Evolutionary conservation across 2,888 invertebrate species (phyloP).

Genomic region (Dryobotodes eremita): DNA sequence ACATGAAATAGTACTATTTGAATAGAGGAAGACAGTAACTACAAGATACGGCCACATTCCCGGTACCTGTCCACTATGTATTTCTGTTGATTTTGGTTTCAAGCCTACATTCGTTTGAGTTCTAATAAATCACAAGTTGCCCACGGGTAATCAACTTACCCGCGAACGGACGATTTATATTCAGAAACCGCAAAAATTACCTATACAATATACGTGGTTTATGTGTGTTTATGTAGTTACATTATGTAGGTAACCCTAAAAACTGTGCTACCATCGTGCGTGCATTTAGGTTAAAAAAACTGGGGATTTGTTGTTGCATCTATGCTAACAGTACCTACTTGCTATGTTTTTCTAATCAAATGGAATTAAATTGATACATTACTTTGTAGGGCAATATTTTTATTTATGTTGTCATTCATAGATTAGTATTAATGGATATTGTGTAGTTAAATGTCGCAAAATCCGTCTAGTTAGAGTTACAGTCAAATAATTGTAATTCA

Average conservation of each 20-base stretch:
- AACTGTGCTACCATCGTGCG: background rate
- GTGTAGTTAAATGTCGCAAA: too few relatives aligned
- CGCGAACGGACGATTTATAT: constrained; percentile 43
- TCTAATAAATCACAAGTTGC: constrained; percentile 63
- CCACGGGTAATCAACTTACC: constrained; percentile 67
- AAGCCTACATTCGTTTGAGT: constrained; percentile 46
- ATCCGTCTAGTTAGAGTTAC: too few relatives aligned
- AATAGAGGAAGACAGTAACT: background rate
- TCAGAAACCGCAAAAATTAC: constrained; percentile 46
- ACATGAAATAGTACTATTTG: background rate
- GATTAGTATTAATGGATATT: too few relatives aligned
- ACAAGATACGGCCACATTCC: background rate
- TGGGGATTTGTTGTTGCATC: background rate
- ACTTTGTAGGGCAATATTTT: background rate
- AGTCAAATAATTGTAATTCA: too few relatives aligned
- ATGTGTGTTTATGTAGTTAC: background rate
- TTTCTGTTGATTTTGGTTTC: constrained; percentile 37
- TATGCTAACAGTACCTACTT: too few relatives aligned
- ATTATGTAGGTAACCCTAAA: background rate
- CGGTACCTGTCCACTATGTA: constrained; percentile 14
- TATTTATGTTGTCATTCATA: too few relatives aligned
- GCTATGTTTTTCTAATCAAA: background rate
- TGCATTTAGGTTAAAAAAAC: background rate
- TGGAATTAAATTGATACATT: too few relatives aligned
- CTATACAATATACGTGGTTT: constrained; percentile 4